These are phyloP conservation scores for Brassicogethes aeneus DNA, from an alignment of 2,888 invertebrate genomes.

Conservation along the genomic window DNA sequence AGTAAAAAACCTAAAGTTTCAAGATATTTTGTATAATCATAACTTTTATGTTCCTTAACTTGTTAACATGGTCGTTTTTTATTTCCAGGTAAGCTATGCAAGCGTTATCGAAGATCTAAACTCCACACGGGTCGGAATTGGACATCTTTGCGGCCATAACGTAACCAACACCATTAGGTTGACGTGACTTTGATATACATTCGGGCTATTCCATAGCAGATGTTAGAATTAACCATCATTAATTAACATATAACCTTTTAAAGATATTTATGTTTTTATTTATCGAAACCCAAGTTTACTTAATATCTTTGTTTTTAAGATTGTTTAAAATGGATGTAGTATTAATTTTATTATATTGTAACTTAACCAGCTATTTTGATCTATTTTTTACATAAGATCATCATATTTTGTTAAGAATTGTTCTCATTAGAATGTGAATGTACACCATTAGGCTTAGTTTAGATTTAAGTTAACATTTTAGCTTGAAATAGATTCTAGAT, in stretches of 20 bases:
- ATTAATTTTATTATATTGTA: too few relatives aligned
- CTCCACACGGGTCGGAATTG: constrained; percentile 11
- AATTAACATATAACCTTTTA: not conserved
- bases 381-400: too few relatives aligned
- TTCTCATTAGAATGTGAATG: too few relatives aligned
- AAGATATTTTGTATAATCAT: constrained; percentile 1
- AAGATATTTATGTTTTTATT: too few relatives aligned
- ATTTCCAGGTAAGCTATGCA: constrained; percentile 37
- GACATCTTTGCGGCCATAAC: constrained; percentile 14
- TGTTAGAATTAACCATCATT: constrained; percentile 5
- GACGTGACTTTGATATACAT: constrained; percentile 18
- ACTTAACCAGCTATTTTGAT: too few relatives aligned
- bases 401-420: too few relatives aligned
- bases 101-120: constrained; percentile 29
- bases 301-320: too few relatives aligned
- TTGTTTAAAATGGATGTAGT: too few relatives aligned
- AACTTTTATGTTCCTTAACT: constrained; percentile 23
- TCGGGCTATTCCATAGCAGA: constrained; percentile 11
- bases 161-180: constrained; percentile 12
- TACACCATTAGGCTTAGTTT: too few relatives aligned
- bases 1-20: not conserved
- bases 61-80: constrained; percentile 37
- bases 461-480: too few relatives aligned
- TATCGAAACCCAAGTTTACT: too few relatives aligned
- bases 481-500: too few relatives aligned